Base-by-base conservation (phyloP, 2,888 invertebrate genomes). In the Phaonia tiefii region DNA sequence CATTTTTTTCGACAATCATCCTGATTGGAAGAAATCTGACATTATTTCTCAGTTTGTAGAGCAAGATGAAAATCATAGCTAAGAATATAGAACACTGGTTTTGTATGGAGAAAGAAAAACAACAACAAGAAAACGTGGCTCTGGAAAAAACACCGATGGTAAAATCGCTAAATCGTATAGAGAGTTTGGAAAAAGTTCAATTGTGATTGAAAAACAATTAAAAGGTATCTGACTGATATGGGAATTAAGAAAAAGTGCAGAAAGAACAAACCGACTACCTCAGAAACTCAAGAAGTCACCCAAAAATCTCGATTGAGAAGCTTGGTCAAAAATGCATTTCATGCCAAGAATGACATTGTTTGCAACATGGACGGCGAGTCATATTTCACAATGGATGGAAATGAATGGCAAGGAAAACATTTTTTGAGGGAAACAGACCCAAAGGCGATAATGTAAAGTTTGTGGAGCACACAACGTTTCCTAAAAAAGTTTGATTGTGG, bases 191-290 rank as follows among this genome's bases (percentile, higher is more conserved):
- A 56, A 56, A 56, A 56, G 26, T 56, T 56, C 26, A 5, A 25
- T 2, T 60, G 60, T 37, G 60, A 31, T 37, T 2, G 17, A 31
- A 60, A 60, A 60, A 37, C 26, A 26, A 4, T 3, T 60, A 60
- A 60, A 60, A 60, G 37, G 17, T 60, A 60, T 31, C 60, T 60
- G 5, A 37, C 1, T 37, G 20, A 56, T 2, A 60, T 60, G 60
- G 37, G 63, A 13, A 42, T 44, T 20, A 7, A 44, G 11, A 60
- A 60, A 37, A 8, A 17, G 15, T 22, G 20, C 63, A 42, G 17
- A 44, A 17, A 42, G 11, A 20, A 13, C 2, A n/a, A 44, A 2
- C 2, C 44, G 44, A 44, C n/a, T 44, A 13, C 44, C 13, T 31
- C 31, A 15, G 10, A 60, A 60, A 15, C 39, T 39, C 37, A 60